Base-by-base conservation (phyloP, 2,888 invertebrate genomes). In the Phengaris arion region DNA sequence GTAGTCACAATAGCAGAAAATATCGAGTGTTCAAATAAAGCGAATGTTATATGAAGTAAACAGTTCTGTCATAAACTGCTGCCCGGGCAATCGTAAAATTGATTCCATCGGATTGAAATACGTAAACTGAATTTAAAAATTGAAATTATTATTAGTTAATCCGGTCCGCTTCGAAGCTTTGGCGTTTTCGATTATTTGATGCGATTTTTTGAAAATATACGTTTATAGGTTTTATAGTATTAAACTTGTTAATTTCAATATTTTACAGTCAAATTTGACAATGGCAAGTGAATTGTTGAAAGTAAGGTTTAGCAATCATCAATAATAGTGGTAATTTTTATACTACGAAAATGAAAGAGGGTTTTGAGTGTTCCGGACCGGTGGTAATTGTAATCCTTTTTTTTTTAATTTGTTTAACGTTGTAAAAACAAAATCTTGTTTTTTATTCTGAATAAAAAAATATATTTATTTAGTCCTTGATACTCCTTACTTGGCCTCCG, bases 91-190 rank as follows among this genome's bases (percentile, higher is more conserved):
- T 77, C 75, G 76, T 78, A 77, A 77, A 80, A 77, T 72, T 74
- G 75, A 57, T 77, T 79, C 77, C 74, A 77, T 74, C 77, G 75
- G 76, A 79, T 76, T 76, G 76, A 75, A 78, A 77, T 77, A 78
- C 75, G 76, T 77, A 74, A 68, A 78, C 77, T 76, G 76, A 75
- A 78, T 78, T 79, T 78, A 73, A 75, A 77, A 77, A 77, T n/a
- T 59, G 68, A 64, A 73, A 45, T 52, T 75, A 70, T 59, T 76
- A 74, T 52, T 76, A 51, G 74, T 54, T 64, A 45, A 64, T 64
- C 64, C 64, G 64, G 10, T 9, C 0, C 45, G 64, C 64, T 64
- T 10, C 15, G 15, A 22, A 64, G 35, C 64, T 64, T 64, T 64
- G 64, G 64, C 64, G 64, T 64, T 35, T 35, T 2, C 6, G 64